A percentile compares a stretch with the other conserved stretches of the same genome.
phyloP scores from a whole-genome alignment of 1,140 invertebrate genomes.

The Heliconius himera region DNA sequence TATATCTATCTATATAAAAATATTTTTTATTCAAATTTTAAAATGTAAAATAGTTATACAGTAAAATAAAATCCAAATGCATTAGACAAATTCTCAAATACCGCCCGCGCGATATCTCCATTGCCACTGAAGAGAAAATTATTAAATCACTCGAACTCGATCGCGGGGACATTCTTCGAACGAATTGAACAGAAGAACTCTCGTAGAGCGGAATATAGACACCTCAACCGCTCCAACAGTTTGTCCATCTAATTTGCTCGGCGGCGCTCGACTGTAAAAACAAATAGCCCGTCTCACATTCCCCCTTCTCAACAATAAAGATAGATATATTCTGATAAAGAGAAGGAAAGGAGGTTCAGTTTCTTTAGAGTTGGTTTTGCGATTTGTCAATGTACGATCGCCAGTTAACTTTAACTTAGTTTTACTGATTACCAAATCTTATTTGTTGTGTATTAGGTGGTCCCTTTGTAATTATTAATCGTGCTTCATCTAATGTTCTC shows the following conservation, averaged over 20 bases:
- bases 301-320: constrained; percentile 61
- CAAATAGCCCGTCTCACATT: constrained; percentile 73
- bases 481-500: constrained; percentile 70
- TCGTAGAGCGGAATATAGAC: constrained; percentile 73
- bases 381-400: constrained; percentile 68
- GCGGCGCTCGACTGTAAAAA: constrained; percentile 77
- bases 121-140: constrained; percentile 65
- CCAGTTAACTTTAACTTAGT: constrained; percentile 58
- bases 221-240: constrained; percentile 77
- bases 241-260: constrained; percentile 81
- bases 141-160: constrained; percentile 68
- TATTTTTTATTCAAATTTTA: not conserved
- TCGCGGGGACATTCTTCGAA: constrained; percentile 60
- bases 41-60: not conserved
- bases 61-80: not conserved
- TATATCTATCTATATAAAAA: not conserved
- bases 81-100: not conserved
- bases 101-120: constrained; percentile 37
- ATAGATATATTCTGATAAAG: constrained; percentile 60
- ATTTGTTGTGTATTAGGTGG: constrained; percentile 62
- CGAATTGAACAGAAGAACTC: constrained; percentile 75
- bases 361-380: constrained; percentile 49
- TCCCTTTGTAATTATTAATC: constrained; percentile 78
- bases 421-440: constrained; percentile 72
- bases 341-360: constrained; percentile 57